phyloP scores from a whole-genome alignment of 1,140 invertebrate genomes.

The Penaeus vannamei region DNA sequence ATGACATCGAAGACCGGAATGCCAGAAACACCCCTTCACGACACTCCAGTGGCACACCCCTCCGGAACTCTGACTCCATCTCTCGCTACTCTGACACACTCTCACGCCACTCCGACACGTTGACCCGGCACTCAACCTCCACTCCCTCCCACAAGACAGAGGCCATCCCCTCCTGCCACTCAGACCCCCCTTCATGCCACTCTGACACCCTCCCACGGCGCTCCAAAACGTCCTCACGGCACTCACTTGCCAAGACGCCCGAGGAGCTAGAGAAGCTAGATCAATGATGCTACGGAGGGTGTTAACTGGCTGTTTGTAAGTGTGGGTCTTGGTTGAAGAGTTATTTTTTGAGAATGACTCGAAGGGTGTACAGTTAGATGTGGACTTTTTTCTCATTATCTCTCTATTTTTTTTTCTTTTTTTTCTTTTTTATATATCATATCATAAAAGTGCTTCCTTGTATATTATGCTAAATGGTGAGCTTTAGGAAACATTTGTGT shows the following conservation, averaged over 20 bases:
- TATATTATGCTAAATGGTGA: not conserved
- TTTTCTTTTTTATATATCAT: not conserved
- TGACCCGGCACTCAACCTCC: constrained; percentile 9
- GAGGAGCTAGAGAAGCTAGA: constrained; percentile 56
- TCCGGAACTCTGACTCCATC: not conserved
- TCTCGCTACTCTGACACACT: constrained; percentile 20
- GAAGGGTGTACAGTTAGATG: no score
- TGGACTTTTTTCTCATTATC: not conserved
- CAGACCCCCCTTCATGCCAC: constrained; percentile 1
- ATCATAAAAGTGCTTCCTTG: constrained; percentile 26
- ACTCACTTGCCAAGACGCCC: constrained; percentile 54
- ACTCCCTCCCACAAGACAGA: not conserved
- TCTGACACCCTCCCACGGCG: constrained; percentile 20
- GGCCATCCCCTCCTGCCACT: not conserved
- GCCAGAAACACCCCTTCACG: constrained; percentile 39
- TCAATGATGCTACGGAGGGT: not conserved
- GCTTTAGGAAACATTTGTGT: not conserved
- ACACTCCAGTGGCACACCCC: not conserved
- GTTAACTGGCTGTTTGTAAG: not conserved
- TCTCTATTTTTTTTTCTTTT: not conserved
- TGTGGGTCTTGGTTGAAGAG: not conserved
- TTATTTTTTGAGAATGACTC: no score
- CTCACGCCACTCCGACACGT: constrained; percentile 10
- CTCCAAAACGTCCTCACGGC: constrained; percentile 31
- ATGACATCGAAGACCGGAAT: constrained; percentile 56